Evolutionary conservation across 2,797 vertebrate species (phyloP).

Genomic region (Labeo calbasu): DNA sequence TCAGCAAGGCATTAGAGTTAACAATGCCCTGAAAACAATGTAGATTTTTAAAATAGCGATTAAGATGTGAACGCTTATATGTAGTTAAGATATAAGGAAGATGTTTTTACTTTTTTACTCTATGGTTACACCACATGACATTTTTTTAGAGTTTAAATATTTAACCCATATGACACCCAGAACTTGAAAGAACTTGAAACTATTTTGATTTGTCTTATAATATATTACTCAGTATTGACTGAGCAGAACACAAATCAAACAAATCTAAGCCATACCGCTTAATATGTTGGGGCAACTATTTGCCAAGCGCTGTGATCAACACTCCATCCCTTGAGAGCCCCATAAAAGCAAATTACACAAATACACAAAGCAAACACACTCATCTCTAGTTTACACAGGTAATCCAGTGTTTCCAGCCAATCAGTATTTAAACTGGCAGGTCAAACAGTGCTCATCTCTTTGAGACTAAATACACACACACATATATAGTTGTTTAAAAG

Average conservation of each 20-base stretch:
- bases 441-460: slow-evolving; percentile 60
- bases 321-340: slow-evolving; percentile 67
- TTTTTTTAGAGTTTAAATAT: not conserved
- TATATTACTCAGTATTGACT: not conserved
- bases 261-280: not conserved
- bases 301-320: slow-evolving; percentile 36
- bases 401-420: slow-evolving; percentile 71
- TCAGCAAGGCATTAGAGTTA: no score
- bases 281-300: not conserved
- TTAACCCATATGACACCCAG: not conserved
- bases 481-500: slow-evolving; percentile 67
- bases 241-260: slow-evolving; percentile 17
- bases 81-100: not conserved
- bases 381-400: slow-evolving; percentile 69
- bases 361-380: slow-evolving; percentile 61
- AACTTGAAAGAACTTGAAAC: not conserved
- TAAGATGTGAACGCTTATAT: not conserved
- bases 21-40: not conserved
- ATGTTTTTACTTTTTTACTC: not conserved
- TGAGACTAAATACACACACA: slow-evolving; percentile 65
- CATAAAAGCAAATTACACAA: slow-evolving; percentile 67
- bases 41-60: not conserved
- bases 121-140: no score
- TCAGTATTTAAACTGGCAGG: slow-evolving; percentile 67
- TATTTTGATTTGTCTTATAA: not conserved